These are phyloP conservation scores for Balearica regulorum DNA, from an alignment of 2,797 vertebrate genomes.

Conservation along the genomic window DNA sequence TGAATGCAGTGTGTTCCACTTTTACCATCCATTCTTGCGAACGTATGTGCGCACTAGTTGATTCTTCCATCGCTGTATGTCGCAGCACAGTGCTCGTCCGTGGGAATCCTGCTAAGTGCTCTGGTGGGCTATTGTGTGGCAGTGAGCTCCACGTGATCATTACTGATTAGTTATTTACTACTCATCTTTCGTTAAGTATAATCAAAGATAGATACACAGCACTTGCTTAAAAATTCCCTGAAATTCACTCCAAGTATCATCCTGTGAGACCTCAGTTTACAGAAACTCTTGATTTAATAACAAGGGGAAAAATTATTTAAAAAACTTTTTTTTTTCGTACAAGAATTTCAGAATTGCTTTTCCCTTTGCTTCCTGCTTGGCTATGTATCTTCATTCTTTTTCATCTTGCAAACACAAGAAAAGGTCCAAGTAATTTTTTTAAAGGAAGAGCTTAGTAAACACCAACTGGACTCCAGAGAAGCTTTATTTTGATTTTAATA, in stretches of 20 bases:
- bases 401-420: neutral
- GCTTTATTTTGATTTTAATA: neutral
- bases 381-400: neutral
- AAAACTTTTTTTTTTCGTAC: neutral
- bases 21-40: neutral
- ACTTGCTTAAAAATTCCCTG: neutral
- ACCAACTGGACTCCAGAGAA: constrained; percentile 42
- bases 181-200: neutral
- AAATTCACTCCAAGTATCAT: neutral
- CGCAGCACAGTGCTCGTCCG: neutral
- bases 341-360: neutral
- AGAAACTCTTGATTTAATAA: neutral
- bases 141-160: neutral
- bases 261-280: neutral
- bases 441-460: constrained; percentile 11
- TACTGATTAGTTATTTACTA: neutral
- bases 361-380: neutral
- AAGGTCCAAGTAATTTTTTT: neutral
- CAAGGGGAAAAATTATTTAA: rapidly evolving
- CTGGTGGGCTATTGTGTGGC: rapidly evolving
- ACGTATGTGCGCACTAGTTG: rapidly evolving
- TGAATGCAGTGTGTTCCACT: neutral
- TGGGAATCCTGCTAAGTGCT: neutral
- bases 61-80: neutral
- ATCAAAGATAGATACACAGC: neutral